These are phyloP conservation scores for Tachystola acroxantha DNA, from an alignment of 2,888 invertebrate genomes.

Conservation along the genomic window DNA sequence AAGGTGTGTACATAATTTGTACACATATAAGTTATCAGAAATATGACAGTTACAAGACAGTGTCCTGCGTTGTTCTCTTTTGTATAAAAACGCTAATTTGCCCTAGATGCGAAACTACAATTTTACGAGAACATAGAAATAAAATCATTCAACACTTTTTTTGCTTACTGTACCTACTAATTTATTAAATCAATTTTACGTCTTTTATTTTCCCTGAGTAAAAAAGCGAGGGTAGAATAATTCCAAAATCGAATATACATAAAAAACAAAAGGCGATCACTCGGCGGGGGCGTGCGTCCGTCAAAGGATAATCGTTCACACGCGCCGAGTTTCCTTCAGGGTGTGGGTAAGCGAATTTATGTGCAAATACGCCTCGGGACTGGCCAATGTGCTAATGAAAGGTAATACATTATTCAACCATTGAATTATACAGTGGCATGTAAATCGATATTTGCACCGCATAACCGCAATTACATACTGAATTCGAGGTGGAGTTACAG, in stretches of 20 bases:
- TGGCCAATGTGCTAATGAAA: slow-evolving; percentile 77
- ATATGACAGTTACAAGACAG: too few species aligned
- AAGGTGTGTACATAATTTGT: too few species aligned
- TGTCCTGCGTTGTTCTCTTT: too few species aligned
- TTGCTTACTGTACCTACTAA: too few species aligned
- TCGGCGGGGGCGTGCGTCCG: slow-evolving; percentile 30
- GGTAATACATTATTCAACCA: slow-evolving; percentile 77
- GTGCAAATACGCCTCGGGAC: slow-evolving; percentile 73
- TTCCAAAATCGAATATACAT: background rate
- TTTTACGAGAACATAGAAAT: too few species aligned
- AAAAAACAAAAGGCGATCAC: slow-evolving; percentile 38
- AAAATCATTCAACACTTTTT: too few species aligned
- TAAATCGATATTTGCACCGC: slow-evolving; percentile 76
- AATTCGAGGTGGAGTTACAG: slow-evolving; percentile 6
- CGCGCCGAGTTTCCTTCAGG: slow-evolving; percentile 59
- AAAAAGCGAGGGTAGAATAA: too few species aligned
- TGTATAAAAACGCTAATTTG: too few species aligned
- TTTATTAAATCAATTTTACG: too few species aligned
- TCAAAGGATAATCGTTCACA: slow-evolving; percentile 65
- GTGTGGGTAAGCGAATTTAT: slow-evolving; percentile 72
- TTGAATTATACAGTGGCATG: slow-evolving; percentile 76
- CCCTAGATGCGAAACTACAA: too few species aligned
- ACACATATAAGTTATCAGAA: too few species aligned
- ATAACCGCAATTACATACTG: slow-evolving; percentile 61
- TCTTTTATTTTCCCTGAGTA: too few species aligned